Evolutionary conservation across 2,888 invertebrate species (phyloP), one percentile per base, ranked within the genome.

Genomic region (Mimas tiliae): DNA sequence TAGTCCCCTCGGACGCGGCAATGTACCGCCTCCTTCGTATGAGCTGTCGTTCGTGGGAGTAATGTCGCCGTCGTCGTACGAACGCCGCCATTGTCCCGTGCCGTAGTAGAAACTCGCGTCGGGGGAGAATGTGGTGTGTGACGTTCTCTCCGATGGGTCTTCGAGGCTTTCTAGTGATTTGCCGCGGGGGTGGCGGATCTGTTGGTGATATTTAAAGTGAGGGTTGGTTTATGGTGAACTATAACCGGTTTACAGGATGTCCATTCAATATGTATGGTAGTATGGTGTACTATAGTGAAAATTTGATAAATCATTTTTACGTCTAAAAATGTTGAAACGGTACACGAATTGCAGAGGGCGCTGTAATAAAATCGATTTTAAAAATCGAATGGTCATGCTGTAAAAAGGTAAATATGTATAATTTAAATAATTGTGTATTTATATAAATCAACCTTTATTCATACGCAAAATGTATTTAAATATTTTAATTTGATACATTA

Each of bases 31-130:
- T 0, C 97, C 97, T 76, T 96, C 96, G 76, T 94, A 93, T 0
- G 88, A 85, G 69, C 86, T 84, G 72, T 98, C 98, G 83, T 98
- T 98, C 62, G 98, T 98, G 14, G 93, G 93, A 45, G 98, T 98
- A 72, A 98, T 96, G 86, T 98, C 98, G 19, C 98, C 98, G 83
- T 98, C 98, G 85, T 98, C 98, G 85, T 97, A 97, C 70, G 97
- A 96, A 76, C 97, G 94, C 79, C 96, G 94, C 96, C 96, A 96
- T 71, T 95, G 94, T 0, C 94, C 93, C 55, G 94, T 94, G 70
- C 95, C 95, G 70, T 95, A 95, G 84, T 95, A 95, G 55, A 94
- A 85, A 3, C 89, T 94, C 64, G 94, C 94, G 75, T 95, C 95
- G 0, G 95, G 93, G 0, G 94, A 94, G 80, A 95, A 95, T 1